A percentile compares a stretch with the other conserved stretches of the same genome.
phyloP scores from a whole-genome alignment of 2,888 invertebrate genomes.

The Ophioninae sp. region DNA sequence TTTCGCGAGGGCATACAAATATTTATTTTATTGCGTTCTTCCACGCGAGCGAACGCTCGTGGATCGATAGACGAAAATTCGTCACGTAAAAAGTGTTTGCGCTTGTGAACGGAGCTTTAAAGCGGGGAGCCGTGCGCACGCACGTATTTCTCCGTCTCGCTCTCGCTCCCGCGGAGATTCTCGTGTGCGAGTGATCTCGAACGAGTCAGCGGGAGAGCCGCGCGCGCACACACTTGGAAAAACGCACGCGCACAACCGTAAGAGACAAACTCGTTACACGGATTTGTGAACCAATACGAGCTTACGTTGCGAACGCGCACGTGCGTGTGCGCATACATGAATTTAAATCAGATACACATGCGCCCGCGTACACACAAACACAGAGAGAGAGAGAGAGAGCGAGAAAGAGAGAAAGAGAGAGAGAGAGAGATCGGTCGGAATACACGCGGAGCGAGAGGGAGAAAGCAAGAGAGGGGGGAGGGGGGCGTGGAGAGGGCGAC shows the following conservation, averaged over 20 bases:
- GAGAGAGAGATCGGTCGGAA: no score
- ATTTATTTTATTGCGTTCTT: conserved; percentile 28
- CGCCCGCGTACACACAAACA: conserved; percentile 41
- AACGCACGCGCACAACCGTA: conserved; percentile 6
- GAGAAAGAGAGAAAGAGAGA: no score
- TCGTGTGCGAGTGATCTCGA: conserved; percentile 23
- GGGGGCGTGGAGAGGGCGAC: not conserved
- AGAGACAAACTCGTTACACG: conserved; percentile 45
- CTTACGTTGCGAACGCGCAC: conserved; percentile 40
- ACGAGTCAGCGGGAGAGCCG: conserved; percentile 49
- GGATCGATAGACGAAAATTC: conserved; percentile 57
- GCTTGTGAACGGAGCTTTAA: conserved; percentile 60
- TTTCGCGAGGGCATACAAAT: conserved; percentile 12
- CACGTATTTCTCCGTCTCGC: conserved; percentile 55
- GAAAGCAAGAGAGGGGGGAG: no score
- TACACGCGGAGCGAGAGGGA: no score
- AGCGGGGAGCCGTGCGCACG: conserved; percentile 46
- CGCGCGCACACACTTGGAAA: conserved; percentile 4
- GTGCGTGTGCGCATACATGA: not conserved
- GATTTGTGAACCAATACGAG: conserved; percentile 57
- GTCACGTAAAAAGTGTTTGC: conserved; percentile 42
- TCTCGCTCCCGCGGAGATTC: conserved; percentile 12
- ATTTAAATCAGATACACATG: conserved; percentile 38
- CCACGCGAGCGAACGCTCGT: conserved; percentile 6
- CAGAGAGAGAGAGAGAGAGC: no score